Evolutionary conservation across 37 sponge, comb jelly and placozoan species (phyloP).

Genomic region (Chondrilla cf. caribensis): DNA sequence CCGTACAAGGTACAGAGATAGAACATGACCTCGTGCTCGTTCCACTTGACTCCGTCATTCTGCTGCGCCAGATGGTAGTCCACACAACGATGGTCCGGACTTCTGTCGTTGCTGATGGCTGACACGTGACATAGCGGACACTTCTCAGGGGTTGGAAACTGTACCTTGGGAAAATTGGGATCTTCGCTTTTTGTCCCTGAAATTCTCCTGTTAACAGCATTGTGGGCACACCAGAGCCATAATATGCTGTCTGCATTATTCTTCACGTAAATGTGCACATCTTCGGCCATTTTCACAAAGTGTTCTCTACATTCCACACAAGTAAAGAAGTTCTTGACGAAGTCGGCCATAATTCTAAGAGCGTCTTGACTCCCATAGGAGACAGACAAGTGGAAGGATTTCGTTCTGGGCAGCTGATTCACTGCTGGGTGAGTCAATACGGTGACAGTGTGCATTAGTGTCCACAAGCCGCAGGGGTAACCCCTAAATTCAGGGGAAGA

Average conservation of each 20-base stretch:
- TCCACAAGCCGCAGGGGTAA: conserved; percentile 94
- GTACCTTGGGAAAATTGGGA: conserved; percentile 77
- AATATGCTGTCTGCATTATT: conserved; percentile 80
- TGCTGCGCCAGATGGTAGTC: not conserved
- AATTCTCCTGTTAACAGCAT: conserved; percentile 72
- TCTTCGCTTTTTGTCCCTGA: conserved; percentile 55
- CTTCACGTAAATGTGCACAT: not conserved
- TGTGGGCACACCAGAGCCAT: conserved; percentile 96
- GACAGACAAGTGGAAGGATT: conserved; percentile 5
- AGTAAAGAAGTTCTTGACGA: conserved; percentile 84
- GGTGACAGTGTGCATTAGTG: conserved; percentile 81
- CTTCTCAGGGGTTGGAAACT: conserved; percentile 67
- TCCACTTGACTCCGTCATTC: not conserved
- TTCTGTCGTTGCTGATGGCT: not conserved
- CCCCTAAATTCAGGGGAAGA: conserved; percentile 75
- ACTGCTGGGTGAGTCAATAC: conserved; percentile 49
- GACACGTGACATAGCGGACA: conserved; percentile 76
- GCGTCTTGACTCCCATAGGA: conserved; percentile 42
- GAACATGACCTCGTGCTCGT: not conserved
- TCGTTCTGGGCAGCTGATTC: not conserved
- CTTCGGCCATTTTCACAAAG: conserved; percentile 67
- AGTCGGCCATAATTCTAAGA: conserved; percentile 41
- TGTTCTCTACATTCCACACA: conserved; percentile 83
- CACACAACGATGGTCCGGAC: not conserved
- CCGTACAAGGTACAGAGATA: not conserved